Evolutionary conservation across 2,113 vertebrate genomes (phyloP), one percentile per base, ranked within the genome.

Genomic region (Engystomops pustulosus): DNA sequence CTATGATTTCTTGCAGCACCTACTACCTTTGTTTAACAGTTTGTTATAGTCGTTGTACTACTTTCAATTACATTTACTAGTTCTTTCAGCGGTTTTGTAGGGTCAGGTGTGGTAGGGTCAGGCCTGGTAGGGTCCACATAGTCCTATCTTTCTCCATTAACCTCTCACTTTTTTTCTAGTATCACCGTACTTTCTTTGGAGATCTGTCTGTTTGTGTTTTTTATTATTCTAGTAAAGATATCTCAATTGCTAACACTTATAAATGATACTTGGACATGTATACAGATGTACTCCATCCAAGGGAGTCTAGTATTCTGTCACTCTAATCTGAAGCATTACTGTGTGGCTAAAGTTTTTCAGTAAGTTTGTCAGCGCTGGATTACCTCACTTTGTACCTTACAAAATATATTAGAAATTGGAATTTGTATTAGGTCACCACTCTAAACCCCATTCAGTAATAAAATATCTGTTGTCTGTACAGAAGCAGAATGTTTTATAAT

Each of bases 401-500:
- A 68, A 36, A 68, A 68, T 32, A 47, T 53, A 72, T 83, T 47
- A 58, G 34, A 58, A 30, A 38, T 45, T 45, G 45, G 9, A 44
- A n/a, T 60, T 83, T 44, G 74, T 34, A 47, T 74, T 74, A 74
- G n/a, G 27, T 74, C 6, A 36, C 41, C 69, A 60, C 14, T 82
- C 34, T 25, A 44, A 60, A 60, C 51, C 45, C 60, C 69, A 82
- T 71, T 72, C 74, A 58, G 34, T 55, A 49, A 44, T 60, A 83
- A 74, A 72, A 41, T 17, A 74, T 38, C 23, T 30, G 36, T 44
- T 60, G 53, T 45, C 80, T 74, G 51, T 82, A 58, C 20, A 30
- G 45, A 36, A 49, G 34, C 9, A 25, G 51, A 74, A 74, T 74
- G 51, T 83, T 83, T 83, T 74, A 83, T 74, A 53, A 47, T 25